Percentiles rank a stretch among this genome's conserved stretches.
phyloP scores from a whole-genome alignment of 2,113 vertebrate genomes.

The Amazona guildingii region DNA sequence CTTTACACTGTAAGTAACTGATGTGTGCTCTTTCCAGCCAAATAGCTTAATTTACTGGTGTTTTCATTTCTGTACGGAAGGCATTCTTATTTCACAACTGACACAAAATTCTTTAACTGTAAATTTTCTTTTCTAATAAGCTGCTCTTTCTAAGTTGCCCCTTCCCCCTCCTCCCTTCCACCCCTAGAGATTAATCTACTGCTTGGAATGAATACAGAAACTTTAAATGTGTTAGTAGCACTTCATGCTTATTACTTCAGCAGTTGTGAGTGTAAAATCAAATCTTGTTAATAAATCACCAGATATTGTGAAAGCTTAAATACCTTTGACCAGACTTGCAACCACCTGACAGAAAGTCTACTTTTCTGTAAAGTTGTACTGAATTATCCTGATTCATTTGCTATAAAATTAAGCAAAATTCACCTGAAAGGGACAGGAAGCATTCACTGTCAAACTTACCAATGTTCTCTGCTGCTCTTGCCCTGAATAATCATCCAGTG shows the following conservation, averaged over 20 bases:
- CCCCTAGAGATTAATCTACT: background rate
- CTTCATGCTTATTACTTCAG: background rate
- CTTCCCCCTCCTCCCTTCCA: rapidly evolving
- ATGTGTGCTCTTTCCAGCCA: background rate
- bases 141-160: background rate
- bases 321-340: slow-evolving; percentile 44
- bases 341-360: slow-evolving; percentile 14
- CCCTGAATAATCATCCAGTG: background rate
- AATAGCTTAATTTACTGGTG: background rate
- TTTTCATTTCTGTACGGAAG: background rate
- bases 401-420: background rate
- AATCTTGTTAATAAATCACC: slow-evolving; percentile 56
- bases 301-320: slow-evolving; percentile 40
- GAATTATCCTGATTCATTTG: background rate
- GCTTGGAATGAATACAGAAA: background rate
- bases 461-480: background rate
- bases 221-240: background rate
- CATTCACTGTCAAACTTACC: background rate
- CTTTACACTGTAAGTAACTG: background rate
- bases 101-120: background rate
- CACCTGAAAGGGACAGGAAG: background rate
- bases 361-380: background rate
- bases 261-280: background rate
- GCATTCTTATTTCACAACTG: background rate
- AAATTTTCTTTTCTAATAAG: background rate